Conservation (phyloP, 2,888 invertebrate species). For the Caenorhabditis afra region DNA sequence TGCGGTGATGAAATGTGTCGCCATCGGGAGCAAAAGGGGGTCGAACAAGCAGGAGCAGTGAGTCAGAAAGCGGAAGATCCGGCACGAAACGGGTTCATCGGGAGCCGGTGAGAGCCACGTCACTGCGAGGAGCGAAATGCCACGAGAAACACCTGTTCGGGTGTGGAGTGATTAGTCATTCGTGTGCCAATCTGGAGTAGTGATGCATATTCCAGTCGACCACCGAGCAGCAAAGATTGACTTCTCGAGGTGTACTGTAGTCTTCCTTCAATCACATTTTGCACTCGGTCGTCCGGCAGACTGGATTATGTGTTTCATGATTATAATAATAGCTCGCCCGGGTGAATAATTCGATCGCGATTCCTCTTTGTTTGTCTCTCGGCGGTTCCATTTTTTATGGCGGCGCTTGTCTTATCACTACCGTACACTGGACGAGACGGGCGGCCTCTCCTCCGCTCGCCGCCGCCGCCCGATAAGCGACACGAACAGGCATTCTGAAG, state of each 20-base stretch:
- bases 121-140: no score
- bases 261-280: constrained; percentile 10
- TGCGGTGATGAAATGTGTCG: not conserved
- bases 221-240: no score
- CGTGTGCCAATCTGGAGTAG: not conserved
- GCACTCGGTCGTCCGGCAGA: constrained; percentile 10
- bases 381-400: constrained; percentile 12
- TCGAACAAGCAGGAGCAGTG: no score
- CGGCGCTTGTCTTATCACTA: constrained; percentile 27
- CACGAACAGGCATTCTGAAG: constrained; percentile 55
- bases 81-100: no score
- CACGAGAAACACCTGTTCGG: constrained; percentile 4
- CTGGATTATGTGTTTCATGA: constrained; percentile 27
- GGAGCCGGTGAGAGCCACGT: no score
- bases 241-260: no score
- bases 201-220: not conserved
- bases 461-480: constrained; percentile 21
- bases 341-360: constrained; percentile 1
- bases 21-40: no score
- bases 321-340: constrained; percentile 17
- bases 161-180: constrained; percentile 12
- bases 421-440: constrained; percentile 13
- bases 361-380: constrained; percentile 21
- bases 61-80: no score
- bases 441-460: not conserved